Evolutionary conservation across 2,797 vertebrate species (phyloP).

Genomic region (Ibycter americanus): DNA sequence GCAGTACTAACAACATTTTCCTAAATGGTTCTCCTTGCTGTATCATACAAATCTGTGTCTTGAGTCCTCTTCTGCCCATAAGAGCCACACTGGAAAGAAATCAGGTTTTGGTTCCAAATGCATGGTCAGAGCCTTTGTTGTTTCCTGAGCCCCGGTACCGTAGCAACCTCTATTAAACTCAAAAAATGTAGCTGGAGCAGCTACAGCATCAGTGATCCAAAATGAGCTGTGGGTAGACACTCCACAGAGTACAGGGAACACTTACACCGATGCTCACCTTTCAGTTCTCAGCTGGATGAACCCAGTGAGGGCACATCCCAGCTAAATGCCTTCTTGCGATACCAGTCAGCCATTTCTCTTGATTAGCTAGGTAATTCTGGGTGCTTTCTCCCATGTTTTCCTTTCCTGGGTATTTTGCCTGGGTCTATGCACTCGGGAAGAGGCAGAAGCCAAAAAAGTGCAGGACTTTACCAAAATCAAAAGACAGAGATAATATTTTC

Average conservation of each 20-base stretch:
- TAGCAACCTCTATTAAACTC: conserved; percentile 41
- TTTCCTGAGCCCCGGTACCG: conserved; percentile 56
- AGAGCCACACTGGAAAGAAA: conserved; percentile 4
- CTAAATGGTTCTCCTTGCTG: not conserved
- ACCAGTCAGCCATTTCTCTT: not conserved
- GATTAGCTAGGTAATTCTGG: not conserved
- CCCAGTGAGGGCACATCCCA: not conserved
- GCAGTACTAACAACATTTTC: not conserved
- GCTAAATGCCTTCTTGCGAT: not conserved
- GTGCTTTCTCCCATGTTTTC: not conserved
- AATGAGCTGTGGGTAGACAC: not conserved
- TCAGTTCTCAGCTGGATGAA: not conserved
- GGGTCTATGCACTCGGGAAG: not conserved
- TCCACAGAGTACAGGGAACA: not conserved
- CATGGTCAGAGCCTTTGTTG: conserved; percentile 40
- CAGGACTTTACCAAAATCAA: not conserved
- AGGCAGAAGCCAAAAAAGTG: not conserved
- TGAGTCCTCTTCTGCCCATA: not conserved
- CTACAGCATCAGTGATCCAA: not conserved
- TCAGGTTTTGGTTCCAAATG: conserved; percentile 46
- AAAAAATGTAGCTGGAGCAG: conserved; percentile 27
- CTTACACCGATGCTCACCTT: not conserved
- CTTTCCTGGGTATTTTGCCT: not conserved
- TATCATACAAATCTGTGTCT: not conserved
- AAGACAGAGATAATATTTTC: not conserved